Evolutionary conservation across 1,140 invertebrate species (phyloP), one percentile per base, ranked within the genome.

Genomic region (Trichoplusia ni): DNA sequence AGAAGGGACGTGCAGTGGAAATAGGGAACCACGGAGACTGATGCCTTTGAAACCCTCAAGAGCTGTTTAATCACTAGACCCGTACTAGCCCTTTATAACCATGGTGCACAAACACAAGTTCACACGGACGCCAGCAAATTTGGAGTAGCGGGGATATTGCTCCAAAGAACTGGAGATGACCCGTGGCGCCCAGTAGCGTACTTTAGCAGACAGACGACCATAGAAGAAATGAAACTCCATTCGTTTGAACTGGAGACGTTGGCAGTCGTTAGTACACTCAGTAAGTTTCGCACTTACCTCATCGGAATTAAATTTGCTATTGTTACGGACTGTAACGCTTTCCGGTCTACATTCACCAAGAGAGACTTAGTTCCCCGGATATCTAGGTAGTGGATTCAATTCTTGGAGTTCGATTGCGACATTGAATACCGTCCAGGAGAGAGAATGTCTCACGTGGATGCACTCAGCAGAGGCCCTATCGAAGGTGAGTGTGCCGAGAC

Each of bases 241-340:
- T 69, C 73, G 0, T 75, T 33, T 38, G 72, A 75, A 14, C 27
- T 75, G 2, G 72, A 75, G 13, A 75, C 79, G 5, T 54, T 92
- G 5, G 88, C 89, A 0, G 67, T 92, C 5, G 64, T 92, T 8
- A 75, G 78, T 53, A 81, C 85, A 3, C 62, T 92, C 1, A 78
- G 81, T 60, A 73, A 86, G 27, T 92, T 91, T 59, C 58, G 77
- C 8, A 60, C 75, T 29, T 93, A 89, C 75, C 70, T 92, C 2
- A 44, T 81, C 33, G 80, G 80, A 5, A 83, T 73, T 6, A 67
- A 86, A 2, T 92, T 93, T 67, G 89, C 53, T 4, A 76, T 92
- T 1, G 66, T 89, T 5, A 92, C 87, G 0, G 77, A 89, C 40
- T 78, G 70, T 18, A 64, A 73, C 21, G 40, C 71, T 6, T 8